Conservation (phyloP, 2,888 invertebrate species). For the Sylvicola cinctus region DNA sequence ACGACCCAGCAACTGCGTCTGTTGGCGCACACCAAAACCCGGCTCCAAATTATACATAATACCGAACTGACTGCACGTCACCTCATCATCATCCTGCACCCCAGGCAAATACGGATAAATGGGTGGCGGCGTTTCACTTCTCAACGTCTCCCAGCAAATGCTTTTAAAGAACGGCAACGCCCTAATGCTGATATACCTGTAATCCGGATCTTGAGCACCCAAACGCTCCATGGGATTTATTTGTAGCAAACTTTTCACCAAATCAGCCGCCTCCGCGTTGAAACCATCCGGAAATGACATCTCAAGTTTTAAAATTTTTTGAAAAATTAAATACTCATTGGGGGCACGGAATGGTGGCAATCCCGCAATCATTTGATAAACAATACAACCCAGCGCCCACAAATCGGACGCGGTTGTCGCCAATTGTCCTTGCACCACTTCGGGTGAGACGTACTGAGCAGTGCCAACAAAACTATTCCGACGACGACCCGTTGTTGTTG, state of each 20-base stretch:
- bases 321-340: slow-evolving; percentile 90
- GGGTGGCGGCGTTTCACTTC: slow-evolving; percentile 57
- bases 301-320: slow-evolving; percentile 78
- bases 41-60: slow-evolving; percentile 66
- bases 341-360: slow-evolving; percentile 78
- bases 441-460: slow-evolving; percentile 97
- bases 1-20: slow-evolving; percentile 53
- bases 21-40: slow-evolving; percentile 65
- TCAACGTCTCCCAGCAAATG: slow-evolving; percentile 63
- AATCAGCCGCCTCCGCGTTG: slow-evolving; percentile 61
- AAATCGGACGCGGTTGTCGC: slow-evolving; percentile 68
- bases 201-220: slow-evolving; percentile 53
- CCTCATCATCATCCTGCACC: slow-evolving; percentile 35
- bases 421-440: slow-evolving; percentile 65
- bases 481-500: slow-evolving; percentile 4
- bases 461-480: slow-evolving; percentile 87
- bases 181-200: slow-evolving; percentile 62
- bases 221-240: slow-evolving; percentile 60
- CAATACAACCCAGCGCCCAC: slow-evolving; percentile 94
- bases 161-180: slow-evolving; percentile 71
- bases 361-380: slow-evolving; percentile 93
- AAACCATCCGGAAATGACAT: slow-evolving; percentile 89
- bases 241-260: slow-evolving; percentile 69
- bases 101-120: slow-evolving; percentile 68
- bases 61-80: slow-evolving; percentile 42